Evolutionary conservation across 35 echinoderm and acorn worm genomes (phyloP).

Genomic region (Ophiothrix spiculata): DNA sequence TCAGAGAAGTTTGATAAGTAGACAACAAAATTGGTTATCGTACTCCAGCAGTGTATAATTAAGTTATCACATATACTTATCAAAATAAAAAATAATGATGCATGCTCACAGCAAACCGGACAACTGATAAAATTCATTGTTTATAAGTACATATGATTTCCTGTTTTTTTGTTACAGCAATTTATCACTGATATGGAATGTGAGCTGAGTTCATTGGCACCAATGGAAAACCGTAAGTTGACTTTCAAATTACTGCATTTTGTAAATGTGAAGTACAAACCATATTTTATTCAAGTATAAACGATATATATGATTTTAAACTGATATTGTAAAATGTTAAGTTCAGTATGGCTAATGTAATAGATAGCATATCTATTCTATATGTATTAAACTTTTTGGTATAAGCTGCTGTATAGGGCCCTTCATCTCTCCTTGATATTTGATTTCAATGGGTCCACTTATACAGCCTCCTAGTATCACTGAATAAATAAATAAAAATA

Average conservation of each 20-base stretch:
- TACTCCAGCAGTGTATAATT: no score
- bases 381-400: neutral
- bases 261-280: no score
- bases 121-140: no score
- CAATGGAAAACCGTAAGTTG: constrained; percentile 5
- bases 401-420: neutral
- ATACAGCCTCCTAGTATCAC: neutral
- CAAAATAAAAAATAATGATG: no score
- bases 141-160: no score
- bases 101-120: no score
- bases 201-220: neutral
- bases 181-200: neutral
- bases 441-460: neutral
- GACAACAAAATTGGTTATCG: no score
- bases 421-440: neutral
- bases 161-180: no score
- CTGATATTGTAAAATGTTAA: neutral
- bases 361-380: neutral
- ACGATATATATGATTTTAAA: neutral
- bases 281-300: neutral
- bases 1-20: no score
- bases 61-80: no score
- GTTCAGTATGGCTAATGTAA: neutral
- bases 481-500: no score
- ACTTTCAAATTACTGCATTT: neutral